Conservation (phyloP, 2,888 invertebrate species). For the Drosophila formosana region DNA sequence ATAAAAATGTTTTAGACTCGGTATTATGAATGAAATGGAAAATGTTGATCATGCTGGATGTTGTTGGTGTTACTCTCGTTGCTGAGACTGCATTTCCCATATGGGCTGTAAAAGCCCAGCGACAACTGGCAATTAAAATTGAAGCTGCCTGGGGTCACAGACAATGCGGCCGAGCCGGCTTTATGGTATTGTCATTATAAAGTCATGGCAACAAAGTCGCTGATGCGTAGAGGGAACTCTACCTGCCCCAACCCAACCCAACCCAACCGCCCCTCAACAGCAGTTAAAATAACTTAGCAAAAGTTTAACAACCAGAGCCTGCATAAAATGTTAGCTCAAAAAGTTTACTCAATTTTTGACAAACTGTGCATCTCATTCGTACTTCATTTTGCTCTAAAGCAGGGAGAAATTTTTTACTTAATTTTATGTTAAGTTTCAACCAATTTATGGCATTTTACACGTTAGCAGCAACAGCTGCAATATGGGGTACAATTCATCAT, state of each 20-base stretch:
- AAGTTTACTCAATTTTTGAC: constrained; percentile 10
- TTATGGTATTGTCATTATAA: constrained; percentile 57
- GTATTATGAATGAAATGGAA: constrained; percentile 42
- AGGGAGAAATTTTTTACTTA: neutral
- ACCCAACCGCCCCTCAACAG: constrained; percentile 3
- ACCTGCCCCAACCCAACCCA: neutral
- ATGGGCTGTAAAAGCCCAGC: constrained; percentile 61
- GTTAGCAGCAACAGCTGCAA: neutral
- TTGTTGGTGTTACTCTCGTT: constrained; percentile 2
- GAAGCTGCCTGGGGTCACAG: constrained; percentile 41
- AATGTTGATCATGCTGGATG: constrained; percentile 37
- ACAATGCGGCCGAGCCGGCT: constrained; percentile 34
- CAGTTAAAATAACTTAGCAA: constrained; percentile 26
- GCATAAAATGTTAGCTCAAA: constrained; percentile 10
- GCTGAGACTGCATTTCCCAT: constrained; percentile 59
- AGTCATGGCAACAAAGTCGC: constrained; percentile 52
- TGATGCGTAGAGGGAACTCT: constrained; percentile 31
- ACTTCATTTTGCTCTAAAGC: neutral
- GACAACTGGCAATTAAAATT: constrained; percentile 63
- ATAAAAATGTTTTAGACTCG: constrained; percentile 33
- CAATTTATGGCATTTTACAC: neutral
- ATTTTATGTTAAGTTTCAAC: neutral
- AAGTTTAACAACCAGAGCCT: constrained; percentile 21
- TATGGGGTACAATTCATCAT: neutral
- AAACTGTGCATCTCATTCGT: neutral